Evolutionary conservation across 2,797 vertebrate species (phyloP), one percentile per base, ranked within the genome.

Genomic region (Sebastes vulpes): DNA sequence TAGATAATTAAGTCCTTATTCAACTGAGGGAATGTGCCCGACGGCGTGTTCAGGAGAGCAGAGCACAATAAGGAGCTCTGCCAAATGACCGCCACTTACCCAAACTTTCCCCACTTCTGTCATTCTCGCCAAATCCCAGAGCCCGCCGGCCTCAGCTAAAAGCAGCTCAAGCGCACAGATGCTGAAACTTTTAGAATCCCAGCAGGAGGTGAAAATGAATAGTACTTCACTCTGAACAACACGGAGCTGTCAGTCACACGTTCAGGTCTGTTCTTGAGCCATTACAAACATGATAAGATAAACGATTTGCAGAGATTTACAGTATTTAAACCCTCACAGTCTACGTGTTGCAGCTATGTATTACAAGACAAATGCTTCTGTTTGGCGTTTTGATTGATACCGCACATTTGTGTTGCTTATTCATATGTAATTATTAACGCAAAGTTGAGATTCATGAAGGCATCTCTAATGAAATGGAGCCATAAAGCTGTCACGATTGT

Each of bases 1-100:
- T 56, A 77, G 75, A 91, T 92, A 90, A 92, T 92, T 90, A 93
- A 85, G 89, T 84, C 71, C 79, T 85, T 71, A 80, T 75, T 90
- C 72, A 74, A 58, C 67, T 35, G 46, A 79, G 81, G 23, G 71
- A 88, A 84, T 75, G 52, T 87, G 89, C 63, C 89, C 67, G 8
- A 23, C 60, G 73, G 90, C 81, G 4, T 61, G 71, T 80, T 89
- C 61, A 75, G 69, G 50, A 56, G 64, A 72, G 72, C 63, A 6
- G 28, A 61, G 26, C 38, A 74, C 74, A 90, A 78, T 54, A 20
- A 85, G 68, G 54, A 81, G 68, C 52, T 71, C 60, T 65, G 73
- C 84, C 80, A 85, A 87, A 84, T 75, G 82, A 84, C 72, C 77
- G 77, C 42, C 75, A 50, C 75, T 85, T 71, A 53, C 64, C 29